Evolutionary conservation across 2,888 invertebrate genomes (phyloP), one percentile per base, ranked within the genome.

Genomic region (Drosophila rellima): DNA sequence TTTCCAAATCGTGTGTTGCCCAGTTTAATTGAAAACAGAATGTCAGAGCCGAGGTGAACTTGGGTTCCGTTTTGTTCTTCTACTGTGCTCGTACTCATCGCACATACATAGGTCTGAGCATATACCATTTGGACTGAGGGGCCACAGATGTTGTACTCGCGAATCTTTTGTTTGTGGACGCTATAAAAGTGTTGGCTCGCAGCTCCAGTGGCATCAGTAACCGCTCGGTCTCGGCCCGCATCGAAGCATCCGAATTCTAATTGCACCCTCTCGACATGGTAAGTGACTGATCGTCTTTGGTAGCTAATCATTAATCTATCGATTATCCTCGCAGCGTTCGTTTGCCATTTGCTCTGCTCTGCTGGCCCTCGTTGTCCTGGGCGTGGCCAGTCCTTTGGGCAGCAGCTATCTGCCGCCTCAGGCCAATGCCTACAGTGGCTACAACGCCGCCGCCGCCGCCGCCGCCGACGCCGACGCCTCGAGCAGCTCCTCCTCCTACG

Each of bases 121-220:
- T 47, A 40, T 37, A 59, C 7, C 18, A 70, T 40, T 55, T 55
- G 18, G 59, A 18, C 39, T 35, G 44, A 44, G 40, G 54, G 26
- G 56, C 51, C 11, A 57, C 26, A 52, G 48, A 62, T 50, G 33
- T 54, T 59, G 73, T 63, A 69, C 67, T 60, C 83, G 66, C 74
- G 59, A 42, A 61, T 57, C 78, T 76, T 74, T 74, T 86, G 88
- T 66, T 11, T 64, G 66, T 59, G 26, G 54, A 40, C 57, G 55
- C 88, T 84, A 84, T 84, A 88, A 84, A 84, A 84, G 81, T 80
- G 57, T 67, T 59, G 67, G 26, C 17, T 47, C 60, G n/a, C 52
- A 23, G 18, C 62, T 52, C 15, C 35, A 65, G 29, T 44, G 55
- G 64, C 88, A 82, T 84, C 87, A 84, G 89, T 88, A 60, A 29